Percentiles rank a stretch among this genome's conserved stretches.
Evolutionary conservation across 2,113 vertebrate species (phyloP).

Genomic region (Heloderma charlesbogerti): DNA sequence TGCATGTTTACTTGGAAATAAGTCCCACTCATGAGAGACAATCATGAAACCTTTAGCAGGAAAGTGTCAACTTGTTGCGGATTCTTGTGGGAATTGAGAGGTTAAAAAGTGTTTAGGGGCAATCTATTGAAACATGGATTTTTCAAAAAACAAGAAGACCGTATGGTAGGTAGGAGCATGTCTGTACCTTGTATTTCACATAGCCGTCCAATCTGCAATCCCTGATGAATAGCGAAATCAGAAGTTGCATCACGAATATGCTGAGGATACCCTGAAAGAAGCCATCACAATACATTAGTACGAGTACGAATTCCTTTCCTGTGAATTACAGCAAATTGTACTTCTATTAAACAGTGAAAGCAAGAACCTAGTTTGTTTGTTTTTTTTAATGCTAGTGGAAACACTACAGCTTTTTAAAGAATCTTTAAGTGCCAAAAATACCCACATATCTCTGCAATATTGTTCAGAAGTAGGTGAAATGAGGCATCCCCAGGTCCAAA

Average conservation of each 20-base stretch:
- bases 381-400: conserved; percentile 5
- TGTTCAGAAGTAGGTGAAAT: background rate
- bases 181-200: conserved; percentile 86
- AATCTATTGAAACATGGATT: background rate
- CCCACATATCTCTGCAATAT: background rate
- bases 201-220: conserved; percentile 86
- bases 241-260: conserved; percentile 70
- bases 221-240: conserved; percentile 82
- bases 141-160: background rate
- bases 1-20: background rate
- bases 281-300: conserved; percentile 30
- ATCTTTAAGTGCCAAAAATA: background rate
- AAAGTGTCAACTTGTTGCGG: background rate
- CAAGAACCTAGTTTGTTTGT: background rate
- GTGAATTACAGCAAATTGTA: conserved; percentile 22
- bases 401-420: background rate
- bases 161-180: background rate
- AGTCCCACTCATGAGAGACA: background rate
- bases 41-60: background rate
- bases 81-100: background rate
- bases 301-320: background rate
- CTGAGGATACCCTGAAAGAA: conserved; percentile 82
- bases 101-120: background rate
- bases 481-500: conserved; percentile 7
- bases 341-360: conserved; percentile 27